These are phyloP conservation scores for Cebus imitator DNA, from an alignment of 2,113 vertebrate genomes.

Conservation along the genomic window DNA sequence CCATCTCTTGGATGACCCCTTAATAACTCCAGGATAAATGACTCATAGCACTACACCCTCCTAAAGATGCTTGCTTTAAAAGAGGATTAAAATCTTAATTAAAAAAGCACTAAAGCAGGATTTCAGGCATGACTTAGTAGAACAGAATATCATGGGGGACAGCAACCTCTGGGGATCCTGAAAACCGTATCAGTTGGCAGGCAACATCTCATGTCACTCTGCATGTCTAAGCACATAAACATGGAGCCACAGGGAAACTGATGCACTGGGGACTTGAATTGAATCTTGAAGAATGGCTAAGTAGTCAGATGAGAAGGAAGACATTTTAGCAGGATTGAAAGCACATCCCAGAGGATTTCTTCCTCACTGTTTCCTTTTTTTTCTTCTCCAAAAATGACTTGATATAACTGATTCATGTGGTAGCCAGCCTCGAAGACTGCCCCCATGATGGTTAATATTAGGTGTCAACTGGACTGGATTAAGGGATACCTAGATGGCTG, in stretches of 20 bases:
- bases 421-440: not conserved
- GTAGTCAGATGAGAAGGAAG: not conserved
- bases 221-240: not conserved
- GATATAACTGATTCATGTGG: not conserved
- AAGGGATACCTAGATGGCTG: not conserved
- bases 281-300: not conserved
- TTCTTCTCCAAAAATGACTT: not conserved
- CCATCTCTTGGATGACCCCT: constrained; percentile 13
- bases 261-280: not conserved
- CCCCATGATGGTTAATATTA: not conserved
- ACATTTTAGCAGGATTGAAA: not conserved
- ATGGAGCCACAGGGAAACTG: not conserved
- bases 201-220: not conserved
- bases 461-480: not conserved
- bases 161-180: not conserved
- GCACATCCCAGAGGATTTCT: not conserved
- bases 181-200: constrained; percentile 38
- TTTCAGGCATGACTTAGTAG: not conserved
- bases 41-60: not conserved
- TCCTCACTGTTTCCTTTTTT: not conserved
- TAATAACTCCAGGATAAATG: not conserved
- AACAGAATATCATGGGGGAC: not conserved
- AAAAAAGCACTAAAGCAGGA: not conserved
- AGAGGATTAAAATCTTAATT: constrained; percentile 29
- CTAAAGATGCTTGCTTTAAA: not conserved